Base-by-base conservation (phyloP, 2,888 invertebrate species). In the Acrobasis repandana region DNA sequence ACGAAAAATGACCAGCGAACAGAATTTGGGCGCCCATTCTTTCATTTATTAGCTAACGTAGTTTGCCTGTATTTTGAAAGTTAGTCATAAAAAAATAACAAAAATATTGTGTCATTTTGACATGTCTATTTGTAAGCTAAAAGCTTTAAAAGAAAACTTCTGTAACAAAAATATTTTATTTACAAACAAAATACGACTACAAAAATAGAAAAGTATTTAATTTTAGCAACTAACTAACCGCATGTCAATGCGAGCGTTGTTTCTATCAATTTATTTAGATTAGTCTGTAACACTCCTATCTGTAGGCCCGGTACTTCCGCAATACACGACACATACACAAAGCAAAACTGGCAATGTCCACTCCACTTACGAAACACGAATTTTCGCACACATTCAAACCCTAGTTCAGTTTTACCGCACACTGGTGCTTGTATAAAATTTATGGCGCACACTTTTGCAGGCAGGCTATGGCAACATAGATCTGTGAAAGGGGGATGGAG, bases 361-460 rank as follows among this genome's bases (percentile, higher is more conserved):
- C 85, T 85, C 76, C 83, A 85, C 86, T 83, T 83, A 80, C 80
- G 77, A 73, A 74, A 85, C 84, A 88, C 88, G 86, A 90, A 90
- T 86, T 89, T 88, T 85, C 88, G 81, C 86, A 85, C 90, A 86
- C 89, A 87, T 78, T 79, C 82, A 79, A 73, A 64, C 68, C 67
- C 77, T 75, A 79, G 77, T 79, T 76, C 83, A 89, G 88, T 89
- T 91, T 91, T 90, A 87, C 86, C 85, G 85, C 88, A 88, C 89
- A 87, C 85, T 80, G 82, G 81, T 77, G 83, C 81, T 83, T 80
- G 88, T 88, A 90, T 90, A 90, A 92, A 92, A 91, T 91, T 90
- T 92, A 92, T 89, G 83, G 90, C 83, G 88, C 90, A 92, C 91
- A 92, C 91, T 92, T 91, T 92, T 90, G 91, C 90, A 90, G 75